Conservation (phyloP, 2,888 invertebrate species). For the Psococerastis gibbosa region DNA sequence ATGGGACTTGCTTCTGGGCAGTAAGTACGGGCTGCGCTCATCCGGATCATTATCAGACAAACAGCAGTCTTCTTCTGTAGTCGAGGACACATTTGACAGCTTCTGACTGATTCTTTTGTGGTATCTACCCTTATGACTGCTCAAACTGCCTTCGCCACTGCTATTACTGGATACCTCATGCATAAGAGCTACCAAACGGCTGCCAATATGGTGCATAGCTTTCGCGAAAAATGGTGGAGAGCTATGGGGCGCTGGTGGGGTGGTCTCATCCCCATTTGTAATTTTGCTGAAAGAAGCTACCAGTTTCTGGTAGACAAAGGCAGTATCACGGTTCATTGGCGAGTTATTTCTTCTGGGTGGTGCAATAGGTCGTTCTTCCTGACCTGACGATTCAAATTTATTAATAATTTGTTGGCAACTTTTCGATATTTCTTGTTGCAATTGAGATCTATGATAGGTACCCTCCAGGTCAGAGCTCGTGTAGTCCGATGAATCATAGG, state of each 20-base stretch:
- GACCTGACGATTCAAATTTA: conserved; percentile 44
- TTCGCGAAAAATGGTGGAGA: conserved; percentile 76
- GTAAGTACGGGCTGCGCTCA: conserved; percentile 29
- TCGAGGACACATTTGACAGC: conserved; percentile 34
- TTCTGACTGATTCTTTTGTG: conserved; percentile 37
- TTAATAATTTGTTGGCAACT: conserved; percentile 76
- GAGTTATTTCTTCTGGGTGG: conserved; percentile 17
- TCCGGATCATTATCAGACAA: conserved; percentile 37
- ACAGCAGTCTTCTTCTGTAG: conserved; percentile 44
- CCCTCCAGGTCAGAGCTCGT: conserved; percentile 75
- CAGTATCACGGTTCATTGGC: conserved; percentile 47
- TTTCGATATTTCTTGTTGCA: conserved; percentile 71
- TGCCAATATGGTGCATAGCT: conserved; percentile 84
- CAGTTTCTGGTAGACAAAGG: conserved; percentile 69
- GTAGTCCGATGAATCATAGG: conserved; percentile 81
- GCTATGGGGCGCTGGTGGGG: conserved; percentile 33
- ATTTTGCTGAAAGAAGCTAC: conserved; percentile 22
- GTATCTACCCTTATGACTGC: conserved; percentile 39
- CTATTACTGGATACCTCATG: conserved; percentile 60
- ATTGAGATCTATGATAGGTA: conserved; percentile 33
- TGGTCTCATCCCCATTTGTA: conserved; percentile 24
- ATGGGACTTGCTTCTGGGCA: conserved; percentile 65
- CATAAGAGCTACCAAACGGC: conserved; percentile 71
- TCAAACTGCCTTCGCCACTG: conserved; percentile 24
- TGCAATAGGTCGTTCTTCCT: conserved; percentile 14